Percentiles rank a stretch among this genome's conserved stretches.
Evolutionary conservation across 2,113 vertebrate species (phyloP).

Genomic region (Neotoma lepida): DNA sequence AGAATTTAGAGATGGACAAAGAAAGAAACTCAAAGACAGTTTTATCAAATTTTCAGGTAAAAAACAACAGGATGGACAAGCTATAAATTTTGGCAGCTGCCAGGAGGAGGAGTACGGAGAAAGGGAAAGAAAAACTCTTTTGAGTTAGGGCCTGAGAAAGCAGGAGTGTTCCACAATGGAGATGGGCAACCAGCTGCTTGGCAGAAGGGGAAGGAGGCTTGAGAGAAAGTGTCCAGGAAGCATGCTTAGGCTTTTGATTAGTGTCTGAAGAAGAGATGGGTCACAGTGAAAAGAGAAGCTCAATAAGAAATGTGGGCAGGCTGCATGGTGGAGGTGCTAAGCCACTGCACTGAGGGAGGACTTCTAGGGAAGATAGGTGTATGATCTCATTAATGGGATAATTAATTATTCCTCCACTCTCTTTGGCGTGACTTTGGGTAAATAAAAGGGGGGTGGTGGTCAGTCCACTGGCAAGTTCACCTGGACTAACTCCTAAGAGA

Average conservation of each 20-base stretch:
- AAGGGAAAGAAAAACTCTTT: neutral
- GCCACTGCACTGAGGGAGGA: rapidly evolving
- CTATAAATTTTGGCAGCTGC: neutral
- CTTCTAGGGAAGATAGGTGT: neutral
- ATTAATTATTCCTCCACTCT: neutral
- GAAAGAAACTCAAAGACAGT: neutral
- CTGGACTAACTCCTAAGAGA: neutral
- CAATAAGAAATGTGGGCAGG: neutral
- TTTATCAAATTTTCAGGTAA: neutral
- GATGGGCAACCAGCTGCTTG: no score
- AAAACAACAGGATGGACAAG: neutral
- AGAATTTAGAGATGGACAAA: neutral
- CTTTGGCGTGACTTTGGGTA: neutral
- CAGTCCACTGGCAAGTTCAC: neutral
- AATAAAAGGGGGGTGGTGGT: neutral
- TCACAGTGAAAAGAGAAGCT: neutral
- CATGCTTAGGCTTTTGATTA: neutral
- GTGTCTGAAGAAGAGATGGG: neutral
- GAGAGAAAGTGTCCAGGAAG: neutral
- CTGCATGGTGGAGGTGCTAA: neutral
- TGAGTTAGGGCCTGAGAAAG: neutral
- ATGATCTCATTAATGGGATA: neutral
- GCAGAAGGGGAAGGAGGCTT: neutral
- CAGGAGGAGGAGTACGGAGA: neutral
- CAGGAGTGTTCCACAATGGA: neutral